These are phyloP conservation scores for Macrocentrus cingulum DNA, from an alignment of 1,140 invertebrate genomes.

Conservation along the genomic window DNA sequence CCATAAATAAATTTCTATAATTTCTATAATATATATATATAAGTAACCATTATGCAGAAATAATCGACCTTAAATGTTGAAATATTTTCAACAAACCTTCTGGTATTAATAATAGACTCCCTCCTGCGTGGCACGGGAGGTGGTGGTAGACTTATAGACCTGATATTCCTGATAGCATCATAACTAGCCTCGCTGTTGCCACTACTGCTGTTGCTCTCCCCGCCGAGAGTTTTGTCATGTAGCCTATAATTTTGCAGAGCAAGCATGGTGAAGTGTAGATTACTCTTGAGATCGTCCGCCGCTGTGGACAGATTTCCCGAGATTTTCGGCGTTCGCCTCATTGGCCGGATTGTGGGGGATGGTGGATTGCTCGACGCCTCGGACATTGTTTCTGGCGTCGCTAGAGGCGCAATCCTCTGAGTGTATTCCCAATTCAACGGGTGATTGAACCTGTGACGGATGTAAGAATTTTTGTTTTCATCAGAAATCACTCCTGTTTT, in stretches of 20 bases:
- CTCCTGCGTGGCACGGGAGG: constrained; percentile 54
- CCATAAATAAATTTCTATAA: too few species aligned
- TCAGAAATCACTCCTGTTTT: too few species aligned
- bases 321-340: constrained; percentile 69
- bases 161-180: constrained; percentile 57
- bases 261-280: constrained; percentile 62
- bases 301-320: constrained; percentile 66
- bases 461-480: not conserved
- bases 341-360: constrained; percentile 50
- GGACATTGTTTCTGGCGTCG: constrained; percentile 82
- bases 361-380: constrained; percentile 70
- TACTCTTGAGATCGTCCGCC: constrained; percentile 66
- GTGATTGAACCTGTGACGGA: constrained; percentile 33
- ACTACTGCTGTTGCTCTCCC: constrained; percentile 51
- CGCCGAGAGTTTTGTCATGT: constrained; percentile 38
- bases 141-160: constrained; percentile 47
- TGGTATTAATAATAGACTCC: constrained; percentile 42
- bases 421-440: constrained; percentile 40
- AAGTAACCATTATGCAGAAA: constrained; percentile 1
- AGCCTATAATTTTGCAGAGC: constrained; percentile 58
- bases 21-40: too few species aligned
- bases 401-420: constrained; percentile 69
- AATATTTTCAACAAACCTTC: constrained; percentile 20
- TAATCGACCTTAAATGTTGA: constrained; percentile 1
- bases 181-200: constrained; percentile 62